Base-by-base conservation (phyloP, 1,140 invertebrate species). In the Euura saliciscinereae region DNA sequence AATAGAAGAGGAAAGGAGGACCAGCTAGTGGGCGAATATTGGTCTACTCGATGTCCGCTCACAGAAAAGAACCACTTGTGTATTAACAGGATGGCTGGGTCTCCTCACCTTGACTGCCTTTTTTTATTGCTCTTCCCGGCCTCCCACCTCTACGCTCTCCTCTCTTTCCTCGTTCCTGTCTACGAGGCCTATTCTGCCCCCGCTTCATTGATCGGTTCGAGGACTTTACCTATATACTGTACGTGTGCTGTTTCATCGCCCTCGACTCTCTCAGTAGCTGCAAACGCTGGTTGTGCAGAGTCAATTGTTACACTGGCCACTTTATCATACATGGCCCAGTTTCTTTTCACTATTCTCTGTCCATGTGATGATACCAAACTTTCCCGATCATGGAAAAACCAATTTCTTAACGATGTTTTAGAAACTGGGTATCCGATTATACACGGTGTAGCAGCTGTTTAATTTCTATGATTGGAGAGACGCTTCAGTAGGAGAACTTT, bases 31-130 rank as follows among this genome's bases (percentile, higher is more conserved):
- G 5, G 51, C 51, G 3, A 59, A 59, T 59, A 59, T 59, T 59
- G 3, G 51, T 6, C 3, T 59, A 59, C 51, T 59, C 3, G 51
- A 59, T 59, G 51, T 59, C 51, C 51, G 51, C 6, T n/a, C 13
- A 3, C 13, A 59, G 51, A 59, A 59, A 59, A 59, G 28, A 28
- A 59, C 51, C 51, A 59, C 51, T 59, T 59, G 51, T 59, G 51
- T 59, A 59, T 6, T n/a, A 59, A 28, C 28, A 28, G 28, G 28
- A n/a, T 59, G 51, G 8, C 6, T 6, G 51, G 51, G 8, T 28
- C 28, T 59, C 51, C 3, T 59, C 51, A 59, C 51, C 51, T 59
- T 59, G 51, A 59, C 51, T 59, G 51, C 51, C 51, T 59, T 59
- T 59, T 51, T 59, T 59, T 51, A 11, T 11, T 11, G 2, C 46